Conservation (phyloP, 2,888 invertebrate species). For the Ditylenchus weischeri region DNA sequence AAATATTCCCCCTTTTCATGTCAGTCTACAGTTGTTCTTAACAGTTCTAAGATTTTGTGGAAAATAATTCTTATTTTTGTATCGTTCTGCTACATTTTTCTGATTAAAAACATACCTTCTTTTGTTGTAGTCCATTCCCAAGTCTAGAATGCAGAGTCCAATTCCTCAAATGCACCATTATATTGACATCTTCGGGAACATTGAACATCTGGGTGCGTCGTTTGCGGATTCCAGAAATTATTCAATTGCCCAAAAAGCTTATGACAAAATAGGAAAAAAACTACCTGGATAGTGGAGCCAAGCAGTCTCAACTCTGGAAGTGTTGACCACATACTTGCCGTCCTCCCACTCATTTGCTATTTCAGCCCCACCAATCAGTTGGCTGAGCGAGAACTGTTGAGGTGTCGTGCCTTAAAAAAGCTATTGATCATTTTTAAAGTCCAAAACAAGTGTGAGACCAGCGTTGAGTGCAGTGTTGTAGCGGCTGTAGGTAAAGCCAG, state of each 20-base stretch:
- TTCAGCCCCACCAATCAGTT: slow-evolving; percentile 22
- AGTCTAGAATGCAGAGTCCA: slow-evolving; percentile 24
- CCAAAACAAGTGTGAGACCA: background rate
- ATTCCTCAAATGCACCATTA: slow-evolving; percentile 39
- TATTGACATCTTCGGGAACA: slow-evolving; percentile 30
- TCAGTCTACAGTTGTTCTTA: too few relatives aligned
- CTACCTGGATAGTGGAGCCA: slow-evolving; percentile 49
- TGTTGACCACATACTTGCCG: slow-evolving; percentile 36
- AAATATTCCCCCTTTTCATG: too few relatives aligned
- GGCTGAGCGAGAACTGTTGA: slow-evolving; percentile 29
- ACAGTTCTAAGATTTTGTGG: too few relatives aligned
- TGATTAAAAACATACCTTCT: too few relatives aligned
- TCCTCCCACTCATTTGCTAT: slow-evolving; percentile 38
- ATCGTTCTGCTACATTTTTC: too few relatives aligned
- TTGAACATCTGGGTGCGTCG: slow-evolving; percentile 27
- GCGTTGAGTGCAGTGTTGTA: slow-evolving; percentile 35
- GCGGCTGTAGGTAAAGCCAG: slow-evolving; percentile 37
- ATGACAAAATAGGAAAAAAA: background rate
- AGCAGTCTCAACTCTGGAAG: slow-evolving; percentile 41
- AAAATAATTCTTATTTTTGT: too few relatives aligned
- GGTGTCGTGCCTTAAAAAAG: slow-evolving; percentile 12
- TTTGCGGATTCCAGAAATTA: slow-evolving; percentile 14
- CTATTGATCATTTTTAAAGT: background rate
- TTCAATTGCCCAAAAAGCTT: background rate
- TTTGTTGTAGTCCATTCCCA: too few relatives aligned